Evolutionary conservation across 2,888 invertebrate genomes (phyloP), one percentile per base, ranked within the genome.

Genomic region (Tipula lateralis): DNA sequence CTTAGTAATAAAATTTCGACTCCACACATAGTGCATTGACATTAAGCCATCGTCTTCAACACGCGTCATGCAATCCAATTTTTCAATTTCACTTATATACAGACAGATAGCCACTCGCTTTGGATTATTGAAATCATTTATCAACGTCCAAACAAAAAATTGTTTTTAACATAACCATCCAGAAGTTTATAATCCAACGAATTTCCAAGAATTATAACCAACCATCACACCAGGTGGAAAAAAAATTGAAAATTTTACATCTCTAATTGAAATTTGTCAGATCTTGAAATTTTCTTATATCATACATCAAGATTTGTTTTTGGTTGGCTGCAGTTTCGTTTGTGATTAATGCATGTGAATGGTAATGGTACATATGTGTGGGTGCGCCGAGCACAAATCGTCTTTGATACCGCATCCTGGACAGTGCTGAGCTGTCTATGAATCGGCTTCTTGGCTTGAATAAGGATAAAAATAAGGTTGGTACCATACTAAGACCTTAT

Each of bases 191-290:
- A 66, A 66, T 24, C n/a, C n/a, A 19, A 66, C 9, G 24, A 66
- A 66, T 66, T 66, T 24, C 66, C 66, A 66, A 66, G 66, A 66
- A 66, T 66, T 66, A 24, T 66, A 66, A 66, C 44, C n/a, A 44
- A 24, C 7, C 7, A 19, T 66, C 66, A 24, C 66, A 9, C 66
- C 66, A 66, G 66, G 66, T 66, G 66, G 66, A 66, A 66, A 44
- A 32, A 16, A 44, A 44, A 16, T 44, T 44, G 44, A 44, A 44
- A 44, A 66, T 66, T 19, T 66, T 66, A 66, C 66, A 66, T 66
- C 66, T 66, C 66, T 9, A 66, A 66, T 66, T 66, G 66, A 24
- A 66, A 66, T 66, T 66, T 66, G 66, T 9, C 66, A 24, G 24
- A 9, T 66, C 2, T 66, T 66, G n/a, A n/a, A n/a, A n/a, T n/a